These are phyloP conservation scores for Jacana jacana DNA, from an alignment of 2,113 vertebrate genomes.

Conservation along the genomic window DNA sequence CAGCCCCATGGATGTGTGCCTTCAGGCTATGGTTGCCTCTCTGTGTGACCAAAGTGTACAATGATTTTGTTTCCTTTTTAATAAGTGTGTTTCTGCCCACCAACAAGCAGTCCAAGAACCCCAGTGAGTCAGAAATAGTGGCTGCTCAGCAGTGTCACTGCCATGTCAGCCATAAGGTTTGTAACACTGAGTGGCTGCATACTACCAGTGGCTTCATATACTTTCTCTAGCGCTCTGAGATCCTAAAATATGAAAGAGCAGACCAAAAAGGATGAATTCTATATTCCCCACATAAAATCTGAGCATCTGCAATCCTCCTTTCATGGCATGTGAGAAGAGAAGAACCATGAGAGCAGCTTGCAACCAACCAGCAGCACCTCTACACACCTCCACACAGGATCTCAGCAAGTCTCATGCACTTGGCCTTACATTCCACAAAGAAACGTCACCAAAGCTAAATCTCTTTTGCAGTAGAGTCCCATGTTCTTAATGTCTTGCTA, in stretches of 20 bases:
- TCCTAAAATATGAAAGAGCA: background rate
- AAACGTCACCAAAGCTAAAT: background rate
- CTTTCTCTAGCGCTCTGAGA: background rate
- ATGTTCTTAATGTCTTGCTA: background rate
- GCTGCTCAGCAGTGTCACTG: background rate
- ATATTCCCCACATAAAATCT: background rate
- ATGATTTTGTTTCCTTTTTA: background rate
- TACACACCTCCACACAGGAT: background rate
- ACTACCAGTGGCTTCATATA: background rate
- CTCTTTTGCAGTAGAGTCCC: background rate
- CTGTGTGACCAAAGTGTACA: background rate
- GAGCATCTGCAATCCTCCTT: background rate
- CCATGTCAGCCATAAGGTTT: background rate
- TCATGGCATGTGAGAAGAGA: background rate
- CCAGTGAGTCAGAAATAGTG: background rate
- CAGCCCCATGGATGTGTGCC: background rate
- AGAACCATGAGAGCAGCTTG: background rate
- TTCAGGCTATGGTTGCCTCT: background rate
- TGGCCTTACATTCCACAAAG: background rate
- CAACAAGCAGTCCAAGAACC: background rate
- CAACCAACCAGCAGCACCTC: background rate
- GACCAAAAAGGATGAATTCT: background rate
- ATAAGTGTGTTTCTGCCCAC: background rate
- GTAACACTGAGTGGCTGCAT: background rate
- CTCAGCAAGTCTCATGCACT: background rate